A percentile compares a stretch with the other conserved stretches of the same genome.
phyloP scores from a whole-genome alignment of 2,888 invertebrate species.

The Cephus sareptanus region DNA sequence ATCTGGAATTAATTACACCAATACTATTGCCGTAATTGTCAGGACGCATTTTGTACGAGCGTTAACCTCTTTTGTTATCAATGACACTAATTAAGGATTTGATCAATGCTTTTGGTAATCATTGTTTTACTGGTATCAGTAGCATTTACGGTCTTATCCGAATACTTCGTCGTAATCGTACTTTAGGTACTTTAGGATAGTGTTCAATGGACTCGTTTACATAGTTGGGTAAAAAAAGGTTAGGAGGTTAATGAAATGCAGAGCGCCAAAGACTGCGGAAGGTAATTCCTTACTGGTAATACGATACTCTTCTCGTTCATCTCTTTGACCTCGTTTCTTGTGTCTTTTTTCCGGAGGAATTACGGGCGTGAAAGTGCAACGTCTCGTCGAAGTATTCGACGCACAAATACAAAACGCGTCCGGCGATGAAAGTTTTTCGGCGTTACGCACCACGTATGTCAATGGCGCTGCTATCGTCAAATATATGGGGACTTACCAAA shows the following conservation, averaged over 20 bases:
- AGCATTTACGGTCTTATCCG: not conserved
- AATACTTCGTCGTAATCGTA: not conserved
- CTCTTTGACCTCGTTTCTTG: not conserved
- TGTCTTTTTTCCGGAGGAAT: not conserved
- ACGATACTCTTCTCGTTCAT: not conserved
- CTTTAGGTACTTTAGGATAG: not conserved
- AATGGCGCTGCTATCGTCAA: not conserved
- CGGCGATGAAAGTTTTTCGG: conserved; percentile 5
- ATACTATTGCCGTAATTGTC: not conserved
- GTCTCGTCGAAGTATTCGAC: not conserved
- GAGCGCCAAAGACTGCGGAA: not conserved
- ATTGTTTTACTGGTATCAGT: not conserved
- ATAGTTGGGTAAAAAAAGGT: not conserved
- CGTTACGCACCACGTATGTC: not conserved
- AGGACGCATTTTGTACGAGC: not conserved
- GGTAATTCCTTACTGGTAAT: not conserved
- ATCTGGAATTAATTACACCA: not conserved
- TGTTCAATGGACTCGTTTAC: not conserved
- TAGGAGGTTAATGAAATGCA: not conserved
- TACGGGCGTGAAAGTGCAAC: not conserved
- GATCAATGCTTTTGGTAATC: not conserved
- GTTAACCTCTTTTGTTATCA: not conserved
- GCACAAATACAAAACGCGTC: not conserved
- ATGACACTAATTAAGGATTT: not conserved
- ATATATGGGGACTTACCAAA: not conserved